These are phyloP conservation scores for Cetonia aurata DNA, from an alignment of 2,888 invertebrate species.

Conservation along the genomic window DNA sequence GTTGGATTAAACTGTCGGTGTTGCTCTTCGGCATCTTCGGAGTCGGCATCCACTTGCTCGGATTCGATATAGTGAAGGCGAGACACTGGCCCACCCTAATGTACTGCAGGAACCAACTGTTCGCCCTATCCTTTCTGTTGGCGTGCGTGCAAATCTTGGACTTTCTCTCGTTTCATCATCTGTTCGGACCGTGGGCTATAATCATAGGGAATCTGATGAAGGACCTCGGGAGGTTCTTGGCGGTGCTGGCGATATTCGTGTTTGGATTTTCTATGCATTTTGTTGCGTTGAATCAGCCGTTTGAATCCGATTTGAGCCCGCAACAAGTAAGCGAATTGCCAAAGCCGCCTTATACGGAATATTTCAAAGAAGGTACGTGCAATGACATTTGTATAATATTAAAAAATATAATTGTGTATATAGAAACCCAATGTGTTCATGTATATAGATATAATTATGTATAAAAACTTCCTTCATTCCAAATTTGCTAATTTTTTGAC, in stretches of 20 bases:
- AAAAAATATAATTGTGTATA: conserved; percentile 11
- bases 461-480: neutral
- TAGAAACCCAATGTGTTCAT: neutral
- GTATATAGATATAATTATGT: conserved; percentile 31
- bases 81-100: conserved; percentile 88
- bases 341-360: conserved; percentile 57
- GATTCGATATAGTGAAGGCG: conserved; percentile 75
- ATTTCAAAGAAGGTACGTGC: conserved; percentile 82
- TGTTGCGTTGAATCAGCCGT: conserved; percentile 96
- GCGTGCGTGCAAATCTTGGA: conserved; percentile 98
- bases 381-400: neutral
- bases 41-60: conserved; percentile 89
- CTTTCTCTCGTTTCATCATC: conserved; percentile 98
- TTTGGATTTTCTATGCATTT: conserved; percentile 98
- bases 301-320: conserved; percentile 77
- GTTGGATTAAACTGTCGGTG: conserved; percentile 92
- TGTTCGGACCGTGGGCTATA: conserved; percentile 99
- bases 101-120: conserved; percentile 96
- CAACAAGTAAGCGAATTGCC: conserved; percentile 73
- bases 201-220: conserved; percentile 97
- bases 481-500: too few species aligned
- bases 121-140: conserved; percentile 93
- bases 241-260: conserved; percentile 97
- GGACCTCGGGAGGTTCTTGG: conserved; percentile 95
- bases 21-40: conserved; percentile 90